Evolutionary conservation across 2,113 vertebrate species (phyloP).

Genomic region (Dryoscopus gambensis): DNA sequence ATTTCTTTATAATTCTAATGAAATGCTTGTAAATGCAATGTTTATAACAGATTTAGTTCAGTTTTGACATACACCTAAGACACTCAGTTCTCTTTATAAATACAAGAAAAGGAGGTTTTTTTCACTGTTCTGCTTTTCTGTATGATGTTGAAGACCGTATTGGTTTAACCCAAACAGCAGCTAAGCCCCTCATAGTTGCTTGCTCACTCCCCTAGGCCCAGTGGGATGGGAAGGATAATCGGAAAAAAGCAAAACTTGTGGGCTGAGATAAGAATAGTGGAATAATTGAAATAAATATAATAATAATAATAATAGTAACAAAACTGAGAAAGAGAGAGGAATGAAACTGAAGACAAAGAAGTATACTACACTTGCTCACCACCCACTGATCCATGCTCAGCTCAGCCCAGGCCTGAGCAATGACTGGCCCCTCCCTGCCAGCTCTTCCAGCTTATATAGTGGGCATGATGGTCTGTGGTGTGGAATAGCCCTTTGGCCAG

Average conservation of each 20-base stretch:
- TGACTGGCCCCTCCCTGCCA: neutral
- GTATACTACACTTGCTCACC: neutral
- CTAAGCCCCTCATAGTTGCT: neutral
- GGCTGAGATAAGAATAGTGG: neutral
- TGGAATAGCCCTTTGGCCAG: neutral
- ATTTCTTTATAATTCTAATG: neutral
- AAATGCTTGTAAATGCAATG: neutral
- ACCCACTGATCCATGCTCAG: neutral
- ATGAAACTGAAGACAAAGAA: neutral
- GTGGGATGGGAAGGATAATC: neutral
- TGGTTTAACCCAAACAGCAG: neutral
- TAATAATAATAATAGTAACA: neutral
- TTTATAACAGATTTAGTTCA: conserved; percentile 23
- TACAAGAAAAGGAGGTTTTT: neutral
- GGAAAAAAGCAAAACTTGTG: neutral
- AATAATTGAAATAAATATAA: neutral
- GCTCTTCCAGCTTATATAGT: neutral
- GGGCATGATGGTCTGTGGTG: neutral
- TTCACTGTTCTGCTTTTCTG: neutral
- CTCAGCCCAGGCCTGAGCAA: neutral
- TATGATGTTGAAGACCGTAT: neutral
- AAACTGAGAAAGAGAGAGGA: neutral
- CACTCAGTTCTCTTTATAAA: neutral
- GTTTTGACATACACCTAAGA: neutral
- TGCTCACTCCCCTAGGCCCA: neutral